Evolutionary conservation across 2,113 vertebrate genomes (phyloP), one percentile per base, ranked within the genome.

Genomic region (Smithornis capensis): DNA sequence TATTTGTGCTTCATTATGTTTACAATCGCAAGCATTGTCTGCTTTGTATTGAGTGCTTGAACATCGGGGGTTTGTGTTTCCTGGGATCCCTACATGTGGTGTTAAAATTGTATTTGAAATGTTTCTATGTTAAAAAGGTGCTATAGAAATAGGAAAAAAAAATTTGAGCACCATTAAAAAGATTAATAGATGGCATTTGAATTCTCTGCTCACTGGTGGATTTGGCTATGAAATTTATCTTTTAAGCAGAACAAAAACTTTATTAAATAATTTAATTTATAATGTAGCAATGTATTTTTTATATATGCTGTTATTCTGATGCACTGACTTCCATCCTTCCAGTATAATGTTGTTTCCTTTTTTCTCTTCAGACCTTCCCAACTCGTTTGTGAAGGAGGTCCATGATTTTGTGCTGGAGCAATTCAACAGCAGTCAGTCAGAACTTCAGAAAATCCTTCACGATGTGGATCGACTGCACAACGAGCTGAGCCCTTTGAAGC

Each of bases 401-500:
- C 99, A 99, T 8, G 99, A 99, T 96, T 99, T 99, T 95, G 99
- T 99, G n/a, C 97, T 99, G 90, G 99, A 99, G 82, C 99, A 99
- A 81, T 99, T 99, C 87, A 99, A 98, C 97, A 99, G 97, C 88
- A 99, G 99, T 93, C 99, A 99, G 25, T 98, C 98, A 6, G 99
- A 99, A 85, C 97, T 99, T 76, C 99, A 99, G 98, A 98, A 99
- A 92, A 98, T 99, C 62, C 98, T 99, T 23, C 99, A 99, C 11
- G 99, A 99, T 6, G 96, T 98, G 4, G 98, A 98, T 68, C 98
- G 98, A 37, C 91, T 99, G 95, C 98, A 98, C 64, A 98, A 96
- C 16, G 99, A 99, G 31, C 98, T 99, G 91, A 99, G 98, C 89
- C 99, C 99, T 18, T 97, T 99, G 73, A 99, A 99, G 82, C 98